Base-by-base conservation (phyloP, 2,113 vertebrate species). In the Paralichthys olivaceus region DNA sequence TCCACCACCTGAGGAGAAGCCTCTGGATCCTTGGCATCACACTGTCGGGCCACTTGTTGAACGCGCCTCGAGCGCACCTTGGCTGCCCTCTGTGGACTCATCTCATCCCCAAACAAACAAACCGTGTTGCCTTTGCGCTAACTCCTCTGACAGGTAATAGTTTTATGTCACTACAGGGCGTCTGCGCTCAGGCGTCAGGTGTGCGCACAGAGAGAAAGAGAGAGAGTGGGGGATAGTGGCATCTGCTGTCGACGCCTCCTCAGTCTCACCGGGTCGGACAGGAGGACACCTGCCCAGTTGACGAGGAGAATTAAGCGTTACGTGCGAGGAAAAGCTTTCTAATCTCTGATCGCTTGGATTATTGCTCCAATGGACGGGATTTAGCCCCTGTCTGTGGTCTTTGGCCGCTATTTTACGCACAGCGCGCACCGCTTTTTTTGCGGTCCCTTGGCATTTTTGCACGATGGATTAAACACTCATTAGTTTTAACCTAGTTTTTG, bases 321-420 rank as follows among this genome's bases (percentile, higher is more conserved):
- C 82, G 77, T 87, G 63, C 19, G 22, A 84, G 57, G 67, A 81
- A 28, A 76, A 73, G 58, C 81, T 89, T 82, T 76, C 87, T 91
- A 89, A 91, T 92, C 90, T 90, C 86, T 83, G 87, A 91, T 89
- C 90, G 89, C 53, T 68, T 37, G 89, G 87, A 89, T 92, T 84
- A 89, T 29, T 78, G 65, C 59, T 69, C 63, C 45, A n/a, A 83
- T 80, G 72, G 76, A 43, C 68, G 37, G 69, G 81, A 84, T 6
- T 76, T 79, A 60, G 7, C 19, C 20, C 2, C 43, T 26, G 32
- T 65, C 58, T 3, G 19, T 68, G 34, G 15, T 79, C n/a, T 73
- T 63, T 68, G 11, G 22, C 11, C 69, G 51, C 72, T 29, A 0
- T 72, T 90, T 88, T 82, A 84, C 76, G 81, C 85, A 45, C 76